Evolutionary conservation across 1,140 invertebrate species (phyloP).

Genomic region (Stegodyphus mimosarum): DNA sequence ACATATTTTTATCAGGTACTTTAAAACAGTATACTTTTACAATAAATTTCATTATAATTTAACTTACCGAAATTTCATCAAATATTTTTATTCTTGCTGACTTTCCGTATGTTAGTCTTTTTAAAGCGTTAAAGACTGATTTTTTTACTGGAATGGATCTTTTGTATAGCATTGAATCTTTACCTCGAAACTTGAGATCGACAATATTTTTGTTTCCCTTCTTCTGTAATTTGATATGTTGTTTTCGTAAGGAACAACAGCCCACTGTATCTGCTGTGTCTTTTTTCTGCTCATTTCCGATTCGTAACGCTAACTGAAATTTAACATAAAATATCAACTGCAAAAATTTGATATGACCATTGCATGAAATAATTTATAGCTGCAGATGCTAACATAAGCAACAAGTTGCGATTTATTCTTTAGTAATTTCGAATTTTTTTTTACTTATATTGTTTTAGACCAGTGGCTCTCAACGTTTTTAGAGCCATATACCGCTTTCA

Average conservation of each 20-base stretch:
- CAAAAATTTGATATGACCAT: too few species aligned
- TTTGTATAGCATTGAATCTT: conserved; percentile 93
- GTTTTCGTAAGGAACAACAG: conserved; percentile 97
- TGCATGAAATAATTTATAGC: too few species aligned
- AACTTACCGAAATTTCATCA: conserved; percentile 94
- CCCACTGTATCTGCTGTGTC: conserved; percentile 99
- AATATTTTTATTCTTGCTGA: conserved; percentile 94
- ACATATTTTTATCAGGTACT: too few species aligned
- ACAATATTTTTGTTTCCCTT: conserved; percentile 90
- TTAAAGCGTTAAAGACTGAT: conserved; percentile 96
- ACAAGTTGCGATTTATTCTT: too few species aligned
- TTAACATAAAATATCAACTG: too few species aligned
- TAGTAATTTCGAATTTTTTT: too few species aligned
- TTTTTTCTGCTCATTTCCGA: conserved; percentile 97
- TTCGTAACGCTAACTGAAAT: conserved; percentile 85
- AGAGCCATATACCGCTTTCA: too few species aligned
- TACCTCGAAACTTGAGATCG: conserved; percentile 98
- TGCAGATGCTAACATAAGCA: too few species aligned
- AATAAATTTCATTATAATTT: conserved; percentile 96
- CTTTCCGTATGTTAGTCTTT: conserved; percentile 97
- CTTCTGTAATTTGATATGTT: conserved; percentile 92
- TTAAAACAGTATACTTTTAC: conserved; percentile 65
- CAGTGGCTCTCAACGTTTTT: too few species aligned
- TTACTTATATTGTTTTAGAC: too few species aligned
- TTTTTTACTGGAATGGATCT: conserved; percentile 98